Base-by-base conservation (phyloP, 2,113 vertebrate genomes). In the Cyanoramphus novaezelandiae region DNA sequence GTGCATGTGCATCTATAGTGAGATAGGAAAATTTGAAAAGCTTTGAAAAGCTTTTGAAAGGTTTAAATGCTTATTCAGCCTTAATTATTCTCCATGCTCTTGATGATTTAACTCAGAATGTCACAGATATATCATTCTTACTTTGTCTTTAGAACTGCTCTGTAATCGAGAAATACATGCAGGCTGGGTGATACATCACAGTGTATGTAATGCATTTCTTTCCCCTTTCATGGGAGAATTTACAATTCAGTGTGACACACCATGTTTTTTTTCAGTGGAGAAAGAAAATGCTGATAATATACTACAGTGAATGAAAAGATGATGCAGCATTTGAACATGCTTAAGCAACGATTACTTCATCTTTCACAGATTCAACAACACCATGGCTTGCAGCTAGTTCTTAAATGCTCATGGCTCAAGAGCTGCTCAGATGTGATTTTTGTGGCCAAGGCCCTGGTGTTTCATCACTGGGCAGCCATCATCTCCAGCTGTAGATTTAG, bases 161-260 rank as follows among this genome's bases (percentile, higher is more conserved):
- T 71, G 29, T 86, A 88, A 84, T 57, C 75, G 39, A 80, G 60
- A 81, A 78, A 67, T 86, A 37, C 55, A 78, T 74, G 29, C 64
- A 91, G 67, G 7, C 60, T 92, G 64, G 8, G 33, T 82, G 41
- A 47, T 82, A 17, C 17, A 79, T 85, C 46, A 60, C 23, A 5
- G 6, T 44, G 19, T 57, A 46, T 39, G 7, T 85, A 77, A 63
- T 90, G 39, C 46, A 68, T 27, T 33, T 62, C 31, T 96, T 95
- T 82, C 23, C 15, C 59, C 92, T 94, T 96, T 71, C 50, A 67
- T 60, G 59, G 47, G 63, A 93, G 87, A 86, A 93, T 92, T 92
- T 77, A 59, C 11, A 65, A 46, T 82, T 90, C 14, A 13, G 50
- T 82, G 46, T 88, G 59, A 75, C 33, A 65, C 25, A 76, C 53